Evolutionary conservation across 1,140 invertebrate species (phyloP), one percentile per base, ranked within the genome.

Genomic region (Portunus trituberculatus): DNA sequence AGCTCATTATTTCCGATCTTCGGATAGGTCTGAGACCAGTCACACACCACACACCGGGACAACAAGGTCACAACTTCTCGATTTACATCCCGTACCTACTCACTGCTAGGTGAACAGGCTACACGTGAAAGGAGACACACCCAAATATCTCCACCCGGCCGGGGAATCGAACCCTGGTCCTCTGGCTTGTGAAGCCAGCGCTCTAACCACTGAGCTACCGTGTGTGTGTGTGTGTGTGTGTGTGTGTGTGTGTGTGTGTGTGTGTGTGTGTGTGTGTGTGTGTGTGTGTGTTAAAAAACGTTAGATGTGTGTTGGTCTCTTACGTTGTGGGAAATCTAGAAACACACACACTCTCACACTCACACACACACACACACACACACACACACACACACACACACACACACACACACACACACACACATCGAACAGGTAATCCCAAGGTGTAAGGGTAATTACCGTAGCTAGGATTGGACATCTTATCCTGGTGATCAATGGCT

Each of bases 341-440:
- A 32, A 89, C 87, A 89, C 87, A 89, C 87, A 89, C 87, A 89
- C 87, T 48, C 39, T 48, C 87, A 89, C 87, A 89, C 87, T 48
- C 87, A 89, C 39, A 89, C 87, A 89, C 87, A 89, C 87, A 89
- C 87, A 89, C 87, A 89, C 39, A 89, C 39, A 89, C 87, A 89
- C 87, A 89, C 87, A 89, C 87, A 89, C 39, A 89, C 39, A 89
- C 87, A 89, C 87, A 89, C 87, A 89, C 87, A 89, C 87, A 89
- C 87, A 89, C 39, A 89, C 87, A 89, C 39, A 89, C 45, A 89
- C 39, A 89, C 45, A 48, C 39, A 46, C 87, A 48, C 20, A 89
- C 87, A 28, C 87, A 48, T 28, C 16, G 67, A 76, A n/a, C 67
- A 76, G 67, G 67, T n/a, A 76, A 76, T 76, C 67, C 67, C 67